Percentiles rank a stretch among this genome's conserved stretches.
These are phyloP conservation scores for Trachelus troglodyta DNA, from an alignment of 2,888 invertebrate species.

Conservation along the genomic window DNA sequence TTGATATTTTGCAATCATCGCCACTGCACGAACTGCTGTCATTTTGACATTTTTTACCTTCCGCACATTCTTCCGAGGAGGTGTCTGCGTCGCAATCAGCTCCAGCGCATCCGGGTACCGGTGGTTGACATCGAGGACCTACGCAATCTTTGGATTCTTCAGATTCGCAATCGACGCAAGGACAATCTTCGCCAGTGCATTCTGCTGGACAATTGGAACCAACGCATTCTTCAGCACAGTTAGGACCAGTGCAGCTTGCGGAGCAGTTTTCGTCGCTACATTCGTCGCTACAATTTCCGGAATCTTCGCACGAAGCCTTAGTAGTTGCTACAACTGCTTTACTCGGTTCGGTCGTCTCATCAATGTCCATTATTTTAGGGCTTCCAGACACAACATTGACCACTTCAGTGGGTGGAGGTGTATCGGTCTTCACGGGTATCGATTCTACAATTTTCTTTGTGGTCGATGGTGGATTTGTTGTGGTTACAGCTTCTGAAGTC, in stretches of 20 bases:
- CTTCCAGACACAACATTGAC: too few relatives aligned
- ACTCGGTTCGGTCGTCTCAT: too few relatives aligned
- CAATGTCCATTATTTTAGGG: too few relatives aligned
- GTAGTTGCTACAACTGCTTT: too few relatives aligned
- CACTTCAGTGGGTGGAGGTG: too few relatives aligned
- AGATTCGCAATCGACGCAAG: constrained; percentile 6
- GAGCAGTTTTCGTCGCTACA: not conserved
- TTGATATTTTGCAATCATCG: constrained; percentile 10
- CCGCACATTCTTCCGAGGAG: constrained; percentile 8
- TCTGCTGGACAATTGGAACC: constrained; percentile 7
- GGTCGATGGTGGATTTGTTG: too few relatives aligned
- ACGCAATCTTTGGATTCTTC: not conserved
- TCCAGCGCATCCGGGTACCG: not conserved
- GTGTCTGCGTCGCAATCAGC: not conserved
- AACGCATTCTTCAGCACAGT: not conserved
- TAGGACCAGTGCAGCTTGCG: not conserved
- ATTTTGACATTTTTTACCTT: constrained; percentile 8
- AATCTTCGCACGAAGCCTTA: too few relatives aligned
- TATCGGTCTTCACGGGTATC: too few relatives aligned
- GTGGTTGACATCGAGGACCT: not conserved
- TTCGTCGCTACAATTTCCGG: not conserved
- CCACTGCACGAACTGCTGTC: constrained; percentile 1
- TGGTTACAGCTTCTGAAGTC: too few relatives aligned
- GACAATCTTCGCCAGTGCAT: constrained; percentile 9
- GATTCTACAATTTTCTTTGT: too few relatives aligned